A percentile compares a stretch with the other conserved stretches of the same genome.
phyloP scores from a whole-genome alignment of 2,113 vertebrate genomes.

The Herpetotheres cachinnans region DNA sequence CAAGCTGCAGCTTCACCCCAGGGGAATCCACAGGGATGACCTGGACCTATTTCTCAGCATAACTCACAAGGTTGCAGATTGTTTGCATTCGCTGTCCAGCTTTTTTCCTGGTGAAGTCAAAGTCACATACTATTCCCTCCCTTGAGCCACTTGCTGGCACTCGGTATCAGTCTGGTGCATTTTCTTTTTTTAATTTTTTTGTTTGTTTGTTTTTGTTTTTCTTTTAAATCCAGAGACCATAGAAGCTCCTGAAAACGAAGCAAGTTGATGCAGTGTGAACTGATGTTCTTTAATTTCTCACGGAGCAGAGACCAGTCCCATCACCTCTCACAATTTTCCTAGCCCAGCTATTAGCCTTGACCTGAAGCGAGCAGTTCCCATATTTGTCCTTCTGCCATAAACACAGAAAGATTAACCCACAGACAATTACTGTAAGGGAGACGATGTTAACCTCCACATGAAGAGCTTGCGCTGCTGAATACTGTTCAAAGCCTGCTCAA shows the following conservation, averaged over 20 bases:
- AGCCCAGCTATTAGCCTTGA: neutral
- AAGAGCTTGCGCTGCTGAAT: neutral
- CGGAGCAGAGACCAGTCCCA: neutral
- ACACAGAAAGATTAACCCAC: neutral
- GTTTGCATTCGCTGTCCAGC: neutral
- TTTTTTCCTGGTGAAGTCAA: neutral
- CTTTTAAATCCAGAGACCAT: neutral
- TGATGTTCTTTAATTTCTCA: neutral
- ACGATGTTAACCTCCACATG: accelerated
- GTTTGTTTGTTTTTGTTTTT: neutral
- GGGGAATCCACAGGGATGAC: neutral
- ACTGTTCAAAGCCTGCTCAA: neutral
- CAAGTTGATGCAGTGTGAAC: neutral
- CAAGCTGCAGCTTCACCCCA: neutral
- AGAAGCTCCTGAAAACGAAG: neutral
- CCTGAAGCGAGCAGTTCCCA: neutral
- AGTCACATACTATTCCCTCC: neutral
- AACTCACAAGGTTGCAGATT: neutral
- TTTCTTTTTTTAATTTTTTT: neutral
- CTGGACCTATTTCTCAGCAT: neutral
- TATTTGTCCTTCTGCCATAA: neutral
- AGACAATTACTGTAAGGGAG: neutral
- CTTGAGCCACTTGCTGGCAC: neutral
- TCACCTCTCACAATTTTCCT: neutral
- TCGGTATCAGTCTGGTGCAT: neutral